These are phyloP conservation scores for Rhynchonycteris naso DNA, from an alignment of 2,797 vertebrate genomes.

Conservation along the genomic window DNA sequence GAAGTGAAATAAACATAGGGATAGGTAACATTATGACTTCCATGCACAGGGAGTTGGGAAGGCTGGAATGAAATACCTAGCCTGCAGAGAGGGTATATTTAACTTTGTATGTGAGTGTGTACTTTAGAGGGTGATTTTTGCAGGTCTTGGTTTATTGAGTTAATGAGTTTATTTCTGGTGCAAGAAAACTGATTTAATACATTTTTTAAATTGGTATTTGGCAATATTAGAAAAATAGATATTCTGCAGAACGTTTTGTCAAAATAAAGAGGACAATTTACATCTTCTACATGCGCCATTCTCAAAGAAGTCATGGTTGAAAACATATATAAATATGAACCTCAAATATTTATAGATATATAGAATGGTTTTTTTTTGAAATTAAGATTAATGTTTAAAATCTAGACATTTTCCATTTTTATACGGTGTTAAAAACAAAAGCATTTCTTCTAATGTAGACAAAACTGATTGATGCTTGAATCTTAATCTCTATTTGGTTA, in stretches of 20 bases:
- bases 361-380: not conserved
- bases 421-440: not conserved
- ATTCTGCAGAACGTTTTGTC: not conserved
- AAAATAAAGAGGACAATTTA: constrained; percentile 9
- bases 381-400: not conserved
- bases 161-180: constrained; percentile 53
- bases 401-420: not conserved
- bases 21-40: constrained; percentile 72
- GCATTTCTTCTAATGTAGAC: not conserved
- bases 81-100: constrained; percentile 1
- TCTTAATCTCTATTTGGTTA: not conserved
- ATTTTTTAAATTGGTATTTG: constrained; percentile 29
- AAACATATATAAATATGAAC: not conserved
- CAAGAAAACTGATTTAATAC: constrained; percentile 55
- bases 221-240: constrained; percentile 24
- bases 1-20: constrained; percentile 78
- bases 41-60: constrained; percentile 58
- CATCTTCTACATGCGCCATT: not conserved
- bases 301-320: not conserved
- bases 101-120: constrained; percentile 36
- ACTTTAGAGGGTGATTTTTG: constrained; percentile 48
- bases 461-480: not conserved
- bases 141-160: constrained; percentile 36
- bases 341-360: not conserved
- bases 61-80: constrained; percentile 36